Base-by-base conservation (phyloP, 1,140 invertebrate genomes). In the Magallana ariakensis region DNA sequence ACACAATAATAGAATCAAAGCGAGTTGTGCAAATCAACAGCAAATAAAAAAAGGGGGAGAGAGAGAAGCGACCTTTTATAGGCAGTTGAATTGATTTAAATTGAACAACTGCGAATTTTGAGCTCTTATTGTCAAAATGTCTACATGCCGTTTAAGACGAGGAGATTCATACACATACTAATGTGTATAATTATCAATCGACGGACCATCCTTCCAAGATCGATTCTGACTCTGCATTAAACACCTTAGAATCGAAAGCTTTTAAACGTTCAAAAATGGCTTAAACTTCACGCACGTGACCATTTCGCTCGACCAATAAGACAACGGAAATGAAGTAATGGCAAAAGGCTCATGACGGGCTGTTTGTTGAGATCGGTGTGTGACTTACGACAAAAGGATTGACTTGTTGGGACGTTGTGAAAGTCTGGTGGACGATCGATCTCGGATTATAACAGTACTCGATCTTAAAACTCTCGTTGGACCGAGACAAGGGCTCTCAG, bases 171-270 rank as follows among this genome's bases (percentile, higher is more conserved):
- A 75, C 22, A 75, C 66, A 75, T 46, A 46, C 9, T 75, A 75
- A 75, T 26, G 66, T 75, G 66, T 75, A 75, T 75, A 75, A 75
- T 75, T 75, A 75, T 75, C 33, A 19, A 13, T 62, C 66, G 10
- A 10, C 22, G 22, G 22, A 75, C 10, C 66, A 10, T 75, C 66
- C 66, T 26, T 26, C 11, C 15, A 75, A 75, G 66, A 75, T 75
- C 66, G 66, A 75, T 75, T 75, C 66, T 75, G 66, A 75, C 66
- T 75, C 33, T 26, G 66, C 66, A 75, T 46, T 75, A 75, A 75
- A 26, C 19, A 26, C 66, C 22, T 7, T 8, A 33, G 66, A 26
- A 26, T 75, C 22, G 16, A 46, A 46, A 46, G 33, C 16, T n/a
- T n/a, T 62, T 62, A 62, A 62, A 16, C 19, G 16, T 62, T 62